Evolutionary conservation across 2,113 vertebrate species (phyloP).

Genomic region (Sceloporus undulatus): DNA sequence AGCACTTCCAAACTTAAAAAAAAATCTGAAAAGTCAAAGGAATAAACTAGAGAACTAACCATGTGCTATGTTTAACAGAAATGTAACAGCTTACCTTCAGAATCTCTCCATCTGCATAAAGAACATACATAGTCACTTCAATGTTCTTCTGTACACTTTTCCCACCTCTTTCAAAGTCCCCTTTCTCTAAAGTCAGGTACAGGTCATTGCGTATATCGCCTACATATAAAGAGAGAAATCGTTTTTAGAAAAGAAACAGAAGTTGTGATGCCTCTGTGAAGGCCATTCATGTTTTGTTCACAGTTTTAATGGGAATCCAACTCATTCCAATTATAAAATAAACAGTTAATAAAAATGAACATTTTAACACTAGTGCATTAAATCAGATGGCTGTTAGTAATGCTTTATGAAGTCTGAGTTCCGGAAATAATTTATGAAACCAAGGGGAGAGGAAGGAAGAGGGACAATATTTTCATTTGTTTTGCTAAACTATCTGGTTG

Average conservation of each 20-base stretch:
- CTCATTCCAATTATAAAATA: constrained; percentile 79
- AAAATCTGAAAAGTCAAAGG: neutral
- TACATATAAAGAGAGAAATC: constrained; percentile 63
- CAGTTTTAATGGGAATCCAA: constrained; percentile 59
- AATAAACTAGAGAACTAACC: neutral
- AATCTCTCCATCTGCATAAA: constrained; percentile 94
- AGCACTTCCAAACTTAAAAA: neutral
- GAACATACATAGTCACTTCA: constrained; percentile 92
- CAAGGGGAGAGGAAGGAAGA: constrained; percentile 21
- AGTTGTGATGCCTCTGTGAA: neutral
- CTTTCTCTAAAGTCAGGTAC: constrained; percentile 93
- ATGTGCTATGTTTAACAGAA: neutral
- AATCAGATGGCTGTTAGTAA: constrained; percentile 73
- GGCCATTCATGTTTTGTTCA: constrained; percentile 30
- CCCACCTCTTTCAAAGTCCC: constrained; percentile 97
- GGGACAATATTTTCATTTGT: neutral
- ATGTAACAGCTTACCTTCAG: constrained; percentile 76
- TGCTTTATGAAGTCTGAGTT: constrained; percentile 60
- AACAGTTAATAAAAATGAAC: constrained; percentile 80
- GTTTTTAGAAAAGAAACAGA: constrained; percentile 21
- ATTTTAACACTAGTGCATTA: constrained; percentile 60
- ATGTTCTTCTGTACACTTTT: constrained; percentile 99
- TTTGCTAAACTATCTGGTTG: constrained; percentile 13
- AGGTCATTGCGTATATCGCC: constrained; percentile 96
- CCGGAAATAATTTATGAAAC: constrained; percentile 15